Base-by-base conservation (phyloP, 2,113 vertebrate genomes). In the Pygoscelis antarcticus region DNA sequence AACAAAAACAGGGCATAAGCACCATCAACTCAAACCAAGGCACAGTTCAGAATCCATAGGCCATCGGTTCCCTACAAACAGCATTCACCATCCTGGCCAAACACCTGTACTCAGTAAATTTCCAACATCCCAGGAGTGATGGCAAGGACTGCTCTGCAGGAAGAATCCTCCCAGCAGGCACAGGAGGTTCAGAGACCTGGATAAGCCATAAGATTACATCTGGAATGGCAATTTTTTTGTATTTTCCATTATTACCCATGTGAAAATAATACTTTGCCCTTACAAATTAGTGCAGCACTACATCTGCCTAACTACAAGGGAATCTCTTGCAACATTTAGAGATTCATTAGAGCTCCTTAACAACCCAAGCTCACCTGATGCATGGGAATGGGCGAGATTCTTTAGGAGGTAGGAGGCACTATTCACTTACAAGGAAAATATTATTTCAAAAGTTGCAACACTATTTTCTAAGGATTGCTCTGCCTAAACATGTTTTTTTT, bases 31-130 rank as follows among this genome's bases (percentile, higher is more conserved):
- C 14, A 76, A 88, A 68, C 9, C 21, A 62, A 82, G 38, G 15
- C 34, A 78, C 32, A 38, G 9, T 26, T 91, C 46, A 55, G 47
- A 87, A 85, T 76, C 38, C 26, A 25, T 17, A 68, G 23, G 20
- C 23, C 44, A 34, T 38, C 1, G 0, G 17, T 79, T 90, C 22
- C 32, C 21, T 32, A 70, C 9, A 1, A 36, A n/a, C 7, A 58
- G 2, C 5, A 8, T 32, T 87, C 16, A 42, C 11, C 23, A 40
- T 13, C 13, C 51, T 13, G 7, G 22, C 9, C 76, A 82, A 79
- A 64, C 16, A 60, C 11, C 21, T 74, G 12, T 29, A 77, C 6
- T 80, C 49, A 47, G 27, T 27, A 78, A 40, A 87, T 84, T 91
- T 77, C 42, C 69, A 66, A 1, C 23, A 58, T 54, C 29, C n/a